These are phyloP conservation scores for Isichthys henryi DNA, from an alignment of 2,113 vertebrate genomes.

Conservation along the genomic window DNA sequence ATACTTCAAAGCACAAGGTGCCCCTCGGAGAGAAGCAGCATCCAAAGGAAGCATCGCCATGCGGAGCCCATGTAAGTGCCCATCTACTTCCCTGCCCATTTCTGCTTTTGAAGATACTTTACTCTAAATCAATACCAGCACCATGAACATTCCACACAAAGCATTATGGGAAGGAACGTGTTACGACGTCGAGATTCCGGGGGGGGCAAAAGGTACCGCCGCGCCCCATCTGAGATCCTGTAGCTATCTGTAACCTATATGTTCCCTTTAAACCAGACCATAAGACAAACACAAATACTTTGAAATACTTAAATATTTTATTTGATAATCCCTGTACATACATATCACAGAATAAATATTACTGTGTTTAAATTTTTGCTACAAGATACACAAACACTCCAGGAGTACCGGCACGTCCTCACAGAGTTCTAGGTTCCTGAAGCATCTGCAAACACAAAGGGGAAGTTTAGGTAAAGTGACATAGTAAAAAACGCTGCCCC, in stretches of 20 bases:
- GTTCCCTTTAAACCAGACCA: too few relatives aligned
- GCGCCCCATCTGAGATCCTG: neutral
- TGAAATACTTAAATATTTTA: neutral
- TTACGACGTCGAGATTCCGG: neutral
- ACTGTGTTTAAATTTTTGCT: neutral
- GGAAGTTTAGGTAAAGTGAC: neutral
- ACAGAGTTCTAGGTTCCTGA: neutral
- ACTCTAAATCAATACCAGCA: neutral
- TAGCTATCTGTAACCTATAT: neutral
- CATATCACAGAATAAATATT: neutral
- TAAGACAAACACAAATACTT: neutral
- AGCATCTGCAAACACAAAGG: neutral
- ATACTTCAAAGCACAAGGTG: neutral
- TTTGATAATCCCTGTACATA: neutral
- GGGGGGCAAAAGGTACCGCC: neutral
- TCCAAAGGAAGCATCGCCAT: neutral
- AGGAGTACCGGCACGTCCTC: neutral
- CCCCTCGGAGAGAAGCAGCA: neutral
- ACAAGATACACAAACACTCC: conserved; percentile 19
- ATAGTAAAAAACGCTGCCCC: neutral
- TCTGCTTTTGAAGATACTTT: neutral
- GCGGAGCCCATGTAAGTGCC: neutral
- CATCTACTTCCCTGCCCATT: neutral
- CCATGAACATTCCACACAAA: neutral
- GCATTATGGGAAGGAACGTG: neutral